These are phyloP conservation scores for Ditylenchus dipsaci DNA, from an alignment of 1,140 invertebrate genomes.

Conservation along the genomic window DNA sequence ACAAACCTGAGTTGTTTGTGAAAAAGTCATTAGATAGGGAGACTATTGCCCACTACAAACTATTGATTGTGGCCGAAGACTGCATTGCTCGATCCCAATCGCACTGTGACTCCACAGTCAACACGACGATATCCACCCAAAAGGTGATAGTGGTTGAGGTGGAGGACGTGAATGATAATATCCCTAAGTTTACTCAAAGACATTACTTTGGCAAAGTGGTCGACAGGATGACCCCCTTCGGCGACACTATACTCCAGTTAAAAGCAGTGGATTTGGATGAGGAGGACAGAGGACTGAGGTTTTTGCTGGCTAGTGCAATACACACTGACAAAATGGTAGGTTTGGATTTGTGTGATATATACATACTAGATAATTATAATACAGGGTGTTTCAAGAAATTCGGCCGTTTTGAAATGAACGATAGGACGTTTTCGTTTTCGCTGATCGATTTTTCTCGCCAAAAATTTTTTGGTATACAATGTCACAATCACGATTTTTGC, in stretches of 20 bases:
- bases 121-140: background rate
- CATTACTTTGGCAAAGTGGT: background rate
- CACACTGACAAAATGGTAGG: background rate
- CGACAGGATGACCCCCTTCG: background rate
- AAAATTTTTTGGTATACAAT: too few relatives aligned
- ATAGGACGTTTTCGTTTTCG: too few relatives aligned
- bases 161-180: background rate
- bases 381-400: background rate
- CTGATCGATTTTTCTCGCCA: too few relatives aligned
- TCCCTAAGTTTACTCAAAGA: background rate
- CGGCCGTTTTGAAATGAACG: too few relatives aligned
- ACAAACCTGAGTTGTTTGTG: background rate
- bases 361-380: background rate
- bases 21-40: background rate
- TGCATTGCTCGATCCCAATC: background rate
- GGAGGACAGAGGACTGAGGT: background rate
- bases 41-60: background rate
- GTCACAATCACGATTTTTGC: too few relatives aligned
- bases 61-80: background rate
- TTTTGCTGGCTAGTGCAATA: background rate
- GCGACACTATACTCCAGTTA: background rate
- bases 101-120: background rate
- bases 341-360: background rate
- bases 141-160: background rate
- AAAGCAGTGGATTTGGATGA: background rate